Evolutionary conservation across 2,888 invertebrate species (phyloP), one percentile per base, ranked within the genome.

Genomic region (Lymantria dispar): DNA sequence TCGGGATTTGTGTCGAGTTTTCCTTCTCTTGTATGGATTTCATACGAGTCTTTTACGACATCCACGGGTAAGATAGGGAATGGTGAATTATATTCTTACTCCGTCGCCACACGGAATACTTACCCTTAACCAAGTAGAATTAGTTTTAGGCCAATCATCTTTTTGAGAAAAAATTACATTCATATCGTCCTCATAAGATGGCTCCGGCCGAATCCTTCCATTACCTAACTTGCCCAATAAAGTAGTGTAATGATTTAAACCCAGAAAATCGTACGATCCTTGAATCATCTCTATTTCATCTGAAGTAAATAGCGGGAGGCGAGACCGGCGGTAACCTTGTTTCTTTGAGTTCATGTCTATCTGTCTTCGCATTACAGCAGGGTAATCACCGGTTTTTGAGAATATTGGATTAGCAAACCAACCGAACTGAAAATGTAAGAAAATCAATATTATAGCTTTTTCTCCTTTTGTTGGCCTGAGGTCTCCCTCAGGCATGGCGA

Each of bases 201-300:
- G 88, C 2, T 70, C 50, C 1, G 37, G 9, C 1, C 47, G 50
- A 8, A 78, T 51, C 48, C 82, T 85, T 0, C 66, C 62, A 0
- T 53, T 51, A 0, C 73, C 72, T 15, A 82, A 47, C 11, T 79
- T 78, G 2, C 83, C 88, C 65, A 94, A 62, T 57, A 84, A 86
- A 0, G 94, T 91, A 0, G 95, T 94, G 73, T 97, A 97, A 52
- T 94, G 93, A 72, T 96, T 96, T 13, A 96, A 74, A 0, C 95
- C 96, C 46, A 96, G 87, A 79, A 95, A 96, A 73, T 97, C 96
- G 0, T 92, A 89, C 0, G 95, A 93, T 0, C 92, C 94, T 36
- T 78, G 83, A 15, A 96, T 92, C 48, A 87, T 83, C 9, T 82
- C 73, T 8, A 95, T 85, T 84, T 96, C 95, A 15, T 93, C 86